Evolutionary conservation across 92 coral and sea anemone species (phyloP).

Genomic region (Bergia sp.): DNA sequence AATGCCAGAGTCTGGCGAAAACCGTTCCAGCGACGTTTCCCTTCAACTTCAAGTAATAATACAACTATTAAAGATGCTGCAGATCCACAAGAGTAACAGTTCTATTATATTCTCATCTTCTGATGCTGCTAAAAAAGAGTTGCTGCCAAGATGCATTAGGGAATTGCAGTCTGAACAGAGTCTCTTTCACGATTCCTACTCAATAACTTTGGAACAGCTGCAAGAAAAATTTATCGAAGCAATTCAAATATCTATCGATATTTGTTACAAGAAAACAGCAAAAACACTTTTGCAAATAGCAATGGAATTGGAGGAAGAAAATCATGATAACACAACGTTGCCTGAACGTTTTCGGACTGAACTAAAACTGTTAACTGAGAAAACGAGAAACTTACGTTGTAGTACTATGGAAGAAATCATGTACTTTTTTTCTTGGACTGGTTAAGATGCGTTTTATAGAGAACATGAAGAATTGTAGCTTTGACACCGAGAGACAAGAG

Average conservation of each 20-base stretch:
- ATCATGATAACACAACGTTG: neutral
- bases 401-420: neutral
- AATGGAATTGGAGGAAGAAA: neutral
- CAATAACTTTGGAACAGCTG: neutral
- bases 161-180: neutral
- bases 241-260: neutral
- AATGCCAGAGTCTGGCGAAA: neutral
- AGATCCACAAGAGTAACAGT: too few species aligned
- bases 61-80: neutral
- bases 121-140: too few species aligned
- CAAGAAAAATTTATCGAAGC: neutral
- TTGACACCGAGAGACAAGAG: too few species aligned
- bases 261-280: conserved; percentile 2
- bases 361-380: neutral
- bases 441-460: too few species aligned
- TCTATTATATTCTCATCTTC: neutral
- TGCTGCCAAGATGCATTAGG: too few species aligned
- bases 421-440: neutral
- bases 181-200: too few species aligned
- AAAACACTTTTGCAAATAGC: neutral
- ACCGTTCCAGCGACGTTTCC: neutral
- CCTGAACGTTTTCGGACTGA: neutral
- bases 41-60: neutral
- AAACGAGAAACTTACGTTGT: neutral
- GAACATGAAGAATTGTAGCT: too few species aligned